Conservation (phyloP, 1,140 invertebrate genomes). For the Formica selysi region DNA sequence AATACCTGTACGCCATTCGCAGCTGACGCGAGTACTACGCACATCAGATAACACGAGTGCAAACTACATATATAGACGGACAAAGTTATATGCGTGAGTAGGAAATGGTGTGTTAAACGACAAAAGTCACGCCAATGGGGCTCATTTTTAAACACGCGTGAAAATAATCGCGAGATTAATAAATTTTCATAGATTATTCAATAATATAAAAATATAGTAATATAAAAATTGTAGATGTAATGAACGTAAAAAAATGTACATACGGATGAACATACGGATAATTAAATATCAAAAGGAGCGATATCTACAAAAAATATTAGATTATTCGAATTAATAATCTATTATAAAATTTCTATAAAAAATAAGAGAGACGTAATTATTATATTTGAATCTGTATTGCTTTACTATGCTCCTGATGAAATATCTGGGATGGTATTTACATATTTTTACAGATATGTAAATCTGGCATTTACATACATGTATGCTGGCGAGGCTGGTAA, state of each 20-base stretch:
- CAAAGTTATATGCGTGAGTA: constrained; percentile 12
- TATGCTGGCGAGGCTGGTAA: constrained; percentile 89
- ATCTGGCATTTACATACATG: constrained; percentile 84
- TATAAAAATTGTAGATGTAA: background rate
- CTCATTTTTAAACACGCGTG: background rate
- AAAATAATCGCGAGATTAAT: background rate
- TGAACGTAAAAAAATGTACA: background rate
- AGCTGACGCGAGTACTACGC: background rate
- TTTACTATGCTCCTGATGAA: background rate
- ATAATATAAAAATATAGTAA: background rate
- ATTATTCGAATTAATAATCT: constrained; percentile 7
- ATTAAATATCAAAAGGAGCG: background rate
- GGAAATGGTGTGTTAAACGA: constrained; percentile 12
- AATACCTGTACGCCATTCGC: constrained; percentile 59
- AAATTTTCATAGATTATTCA: background rate
- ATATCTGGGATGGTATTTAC: background rate
- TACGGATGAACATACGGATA: background rate
- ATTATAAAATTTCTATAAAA: background rate
- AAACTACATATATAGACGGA: background rate
- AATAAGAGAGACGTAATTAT: background rate
- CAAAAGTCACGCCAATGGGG: background rate
- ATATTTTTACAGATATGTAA: no score
- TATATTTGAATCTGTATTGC: background rate
- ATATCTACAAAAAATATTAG: background rate
- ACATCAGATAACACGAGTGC: constrained; percentile 18